phyloP scores from a whole-genome alignment of 2,888 invertebrate genomes.

The Eurytoma adleriae region DNA sequence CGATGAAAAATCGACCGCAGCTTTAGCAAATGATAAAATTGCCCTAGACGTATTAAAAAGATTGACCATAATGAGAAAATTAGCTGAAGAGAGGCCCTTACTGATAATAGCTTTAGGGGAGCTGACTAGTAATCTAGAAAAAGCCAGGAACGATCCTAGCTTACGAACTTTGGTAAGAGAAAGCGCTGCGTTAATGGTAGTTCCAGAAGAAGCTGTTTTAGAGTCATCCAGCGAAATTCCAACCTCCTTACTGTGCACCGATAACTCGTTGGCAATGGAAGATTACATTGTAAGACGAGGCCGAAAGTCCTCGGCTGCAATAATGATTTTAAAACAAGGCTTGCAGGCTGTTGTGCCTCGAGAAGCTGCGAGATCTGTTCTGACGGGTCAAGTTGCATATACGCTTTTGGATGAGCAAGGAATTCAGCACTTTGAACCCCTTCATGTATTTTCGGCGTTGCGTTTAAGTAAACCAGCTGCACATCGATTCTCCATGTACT shows the following conservation, averaged over 20 bases:
- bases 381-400: constrained; percentile 86
- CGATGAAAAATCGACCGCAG: constrained; percentile 79
- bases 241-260: constrained; percentile 81
- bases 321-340: constrained; percentile 85
- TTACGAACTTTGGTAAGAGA: constrained; percentile 84
- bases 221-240: constrained; percentile 85
- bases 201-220: constrained; percentile 80
- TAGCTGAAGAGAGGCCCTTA: constrained; percentile 83
- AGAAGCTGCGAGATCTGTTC: constrained; percentile 84
- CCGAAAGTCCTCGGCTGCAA: constrained; percentile 79
- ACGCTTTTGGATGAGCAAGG: constrained; percentile 87
- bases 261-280: constrained; percentile 87
- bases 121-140: constrained; percentile 82
- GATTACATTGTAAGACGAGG: constrained; percentile 82
- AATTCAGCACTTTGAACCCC: constrained; percentile 85
- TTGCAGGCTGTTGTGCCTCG: constrained; percentile 87
- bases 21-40: constrained; percentile 79
- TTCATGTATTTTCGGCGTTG: constrained; percentile 85
- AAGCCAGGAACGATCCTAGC: constrained; percentile 83
- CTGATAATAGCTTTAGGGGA: constrained; percentile 81
- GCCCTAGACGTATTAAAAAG: constrained; percentile 84
- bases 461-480: constrained; percentile 82
- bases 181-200: constrained; percentile 84
- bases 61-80: constrained; percentile 83
- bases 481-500: constrained; percentile 83